These are phyloP conservation scores for Pristionchus maxplancki DNA, from an alignment of 2,888 invertebrate genomes.

Conservation along the genomic window DNA sequence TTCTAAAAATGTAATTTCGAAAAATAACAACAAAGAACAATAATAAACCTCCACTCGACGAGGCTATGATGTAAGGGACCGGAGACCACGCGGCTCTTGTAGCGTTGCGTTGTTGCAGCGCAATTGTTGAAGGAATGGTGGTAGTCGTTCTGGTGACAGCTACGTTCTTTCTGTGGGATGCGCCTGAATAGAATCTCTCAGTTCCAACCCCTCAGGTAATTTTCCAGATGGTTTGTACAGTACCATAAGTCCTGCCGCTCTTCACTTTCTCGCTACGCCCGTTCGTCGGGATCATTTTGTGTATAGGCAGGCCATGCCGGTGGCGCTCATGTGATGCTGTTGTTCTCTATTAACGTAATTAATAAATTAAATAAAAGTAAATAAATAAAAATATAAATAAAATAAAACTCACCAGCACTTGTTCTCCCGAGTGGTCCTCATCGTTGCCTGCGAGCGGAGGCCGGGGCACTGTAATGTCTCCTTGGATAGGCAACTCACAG, in stretches of 20 bases:
- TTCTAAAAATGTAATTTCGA: not conserved
- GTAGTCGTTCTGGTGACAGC: not conserved
- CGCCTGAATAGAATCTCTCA: not conserved
- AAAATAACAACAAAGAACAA: not conserved
- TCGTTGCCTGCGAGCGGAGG: not conserved
- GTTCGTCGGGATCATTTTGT: not conserved
- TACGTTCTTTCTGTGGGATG: not conserved
- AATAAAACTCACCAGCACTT: not conserved
- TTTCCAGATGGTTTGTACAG: no score
- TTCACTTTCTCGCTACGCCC: not conserved
- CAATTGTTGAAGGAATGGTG: not conserved
- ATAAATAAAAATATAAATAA: not conserved
- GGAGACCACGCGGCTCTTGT: not conserved
- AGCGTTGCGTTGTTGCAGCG: not conserved
- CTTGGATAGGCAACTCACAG: no score
- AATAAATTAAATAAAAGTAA: no score
- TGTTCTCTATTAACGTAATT: not conserved
- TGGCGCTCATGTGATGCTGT: not conserved
- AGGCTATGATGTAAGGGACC: not conserved
- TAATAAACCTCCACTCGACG: not conserved
- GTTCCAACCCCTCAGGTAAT: no score
- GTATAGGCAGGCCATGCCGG: not conserved
- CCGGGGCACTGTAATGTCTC: not conserved
- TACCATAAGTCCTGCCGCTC: not conserved
- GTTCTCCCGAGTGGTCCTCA: not conserved